Base-by-base conservation (phyloP, 1,140 invertebrate species). In the Drosophila serrata region DNA sequence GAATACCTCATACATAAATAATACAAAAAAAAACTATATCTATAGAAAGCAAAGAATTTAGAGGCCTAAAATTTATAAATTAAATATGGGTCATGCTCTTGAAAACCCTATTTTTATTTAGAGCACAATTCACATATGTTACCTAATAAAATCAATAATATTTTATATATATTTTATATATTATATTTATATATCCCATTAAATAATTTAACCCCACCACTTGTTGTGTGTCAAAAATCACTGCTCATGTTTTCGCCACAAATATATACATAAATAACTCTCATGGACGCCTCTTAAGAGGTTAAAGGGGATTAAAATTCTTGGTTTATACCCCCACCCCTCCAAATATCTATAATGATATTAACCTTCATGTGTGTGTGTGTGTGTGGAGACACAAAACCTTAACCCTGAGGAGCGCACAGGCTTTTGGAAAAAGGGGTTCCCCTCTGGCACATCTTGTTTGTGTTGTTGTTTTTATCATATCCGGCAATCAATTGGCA, bases 401-500 rank as follows among this genome's bases (percentile, higher is more conserved):
- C 65, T 69, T 69, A 69, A 69, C 65, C 65, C 62, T 69, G 65
- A 15, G 49, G n/a, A 12, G 6, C 8, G 29, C 29, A 13, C 49
- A 33, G 37, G 37, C 19, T 40, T 56, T 53, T 35, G n/a, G 24
- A 9, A n/a, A 15, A 29, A 17, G 35, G 33, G 27, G n/a, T 35
- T 53, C n/a, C 42, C n/a, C 42, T 61, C 51, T 58, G 51, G 73
- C 45, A 39, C 59, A 74, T 79, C 53, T 67, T 80, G 62, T 75
- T 62, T 61, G 75, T 77, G 55, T 72, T 77, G 55, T 70, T 76
- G 55, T 72, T 77, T 75, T 69, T 43, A 82, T 79, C 79, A 82
- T 87, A 87, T 87, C 82, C 82, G 82, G 82, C 79, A 82, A 87
- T 87, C 82, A 88, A 87, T 87, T 88, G 84, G 84, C 84, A 88